These are phyloP conservation scores for Phrynocephalus versicolor DNA, from an alignment of 2,113 vertebrate species.

Conservation along the genomic window DNA sequence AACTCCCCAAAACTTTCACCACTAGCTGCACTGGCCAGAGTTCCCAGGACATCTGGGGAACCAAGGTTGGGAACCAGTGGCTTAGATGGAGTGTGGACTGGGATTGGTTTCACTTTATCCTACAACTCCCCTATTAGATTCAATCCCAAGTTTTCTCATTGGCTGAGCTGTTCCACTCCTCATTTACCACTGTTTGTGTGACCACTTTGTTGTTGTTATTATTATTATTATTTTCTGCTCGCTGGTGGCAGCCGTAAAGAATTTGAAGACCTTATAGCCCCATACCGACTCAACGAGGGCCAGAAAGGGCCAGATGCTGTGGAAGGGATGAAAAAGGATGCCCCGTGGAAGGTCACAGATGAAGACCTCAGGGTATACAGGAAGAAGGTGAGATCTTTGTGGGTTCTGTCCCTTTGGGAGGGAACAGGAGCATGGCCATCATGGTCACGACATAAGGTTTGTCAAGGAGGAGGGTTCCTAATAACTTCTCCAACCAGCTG, in stretches of 20 bases:
- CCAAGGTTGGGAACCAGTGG: no score
- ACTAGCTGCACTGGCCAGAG: no score
- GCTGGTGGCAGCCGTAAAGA: conserved; percentile 59
- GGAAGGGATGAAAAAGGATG: conserved; percentile 47
- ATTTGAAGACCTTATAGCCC: conserved; percentile 75
- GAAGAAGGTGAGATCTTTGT: conserved; percentile 61
- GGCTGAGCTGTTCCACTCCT: no score
- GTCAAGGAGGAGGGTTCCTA: background rate
- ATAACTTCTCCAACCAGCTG: background rate
- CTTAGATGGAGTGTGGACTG: no score
- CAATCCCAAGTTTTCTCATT: background rate
- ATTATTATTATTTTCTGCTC: no score
- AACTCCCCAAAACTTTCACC: no score
- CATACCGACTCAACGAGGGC: conserved; percentile 68
- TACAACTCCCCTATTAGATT: no score
- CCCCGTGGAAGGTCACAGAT: conserved; percentile 69
- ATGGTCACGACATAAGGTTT: background rate
- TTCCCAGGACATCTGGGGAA: no score
- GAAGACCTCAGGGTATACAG: conserved; percentile 71
- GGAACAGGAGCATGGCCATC: no score
- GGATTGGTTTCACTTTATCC: no score
- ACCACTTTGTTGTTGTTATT: background rate
- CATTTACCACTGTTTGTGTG: background rate
- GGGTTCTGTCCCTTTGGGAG: no score
- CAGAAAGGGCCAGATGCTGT: conserved; percentile 49